A percentile compares a stretch with the other conserved stretches of the same genome.
Evolutionary conservation across 1,140 invertebrate species (phyloP).

Genomic region (Globodera rostochiensis): DNA sequence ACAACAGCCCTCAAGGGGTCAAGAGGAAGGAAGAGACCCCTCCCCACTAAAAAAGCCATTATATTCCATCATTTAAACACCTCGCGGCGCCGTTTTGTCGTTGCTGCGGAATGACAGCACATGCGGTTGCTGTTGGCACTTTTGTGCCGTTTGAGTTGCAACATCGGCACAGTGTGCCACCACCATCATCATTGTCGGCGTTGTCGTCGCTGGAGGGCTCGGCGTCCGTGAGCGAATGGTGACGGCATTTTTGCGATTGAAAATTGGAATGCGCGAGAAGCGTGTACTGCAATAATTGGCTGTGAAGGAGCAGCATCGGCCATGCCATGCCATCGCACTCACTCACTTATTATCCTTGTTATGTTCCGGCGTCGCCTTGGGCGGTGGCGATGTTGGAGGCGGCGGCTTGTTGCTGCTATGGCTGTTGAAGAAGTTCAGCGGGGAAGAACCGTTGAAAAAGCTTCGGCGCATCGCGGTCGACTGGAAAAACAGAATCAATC

Average conservation of each 20-base stretch:
- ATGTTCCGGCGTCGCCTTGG: background rate
- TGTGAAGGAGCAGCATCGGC: no score
- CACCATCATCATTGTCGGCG: background rate
- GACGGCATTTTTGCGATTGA: background rate
- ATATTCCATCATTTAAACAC: background rate
- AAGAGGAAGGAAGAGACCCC: no score
- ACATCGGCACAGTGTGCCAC: background rate
- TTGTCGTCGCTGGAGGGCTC: background rate
- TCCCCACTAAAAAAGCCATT: no score
- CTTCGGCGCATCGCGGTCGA: background rate
- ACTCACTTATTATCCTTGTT: background rate
- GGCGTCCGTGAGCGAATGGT: background rate
- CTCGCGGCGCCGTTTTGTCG: background rate
- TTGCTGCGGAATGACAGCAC: background rate
- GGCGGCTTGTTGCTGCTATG: background rate
- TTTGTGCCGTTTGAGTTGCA: background rate
- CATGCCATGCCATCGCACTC: background rate
- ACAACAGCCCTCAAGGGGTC: no score
- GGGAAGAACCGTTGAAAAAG: background rate
- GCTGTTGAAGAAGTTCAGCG: background rate
- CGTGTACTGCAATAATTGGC: background rate
- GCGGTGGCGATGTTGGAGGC: conserved; percentile 1
- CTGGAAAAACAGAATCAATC: no score
- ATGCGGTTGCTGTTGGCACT: background rate
- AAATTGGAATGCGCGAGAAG: conserved; percentile 3